A percentile compares a stretch with the other conserved stretches of the same genome.
Evolutionary conservation across 1,140 invertebrate species (phyloP).

Genomic region (Littorina saxatilis): DNA sequence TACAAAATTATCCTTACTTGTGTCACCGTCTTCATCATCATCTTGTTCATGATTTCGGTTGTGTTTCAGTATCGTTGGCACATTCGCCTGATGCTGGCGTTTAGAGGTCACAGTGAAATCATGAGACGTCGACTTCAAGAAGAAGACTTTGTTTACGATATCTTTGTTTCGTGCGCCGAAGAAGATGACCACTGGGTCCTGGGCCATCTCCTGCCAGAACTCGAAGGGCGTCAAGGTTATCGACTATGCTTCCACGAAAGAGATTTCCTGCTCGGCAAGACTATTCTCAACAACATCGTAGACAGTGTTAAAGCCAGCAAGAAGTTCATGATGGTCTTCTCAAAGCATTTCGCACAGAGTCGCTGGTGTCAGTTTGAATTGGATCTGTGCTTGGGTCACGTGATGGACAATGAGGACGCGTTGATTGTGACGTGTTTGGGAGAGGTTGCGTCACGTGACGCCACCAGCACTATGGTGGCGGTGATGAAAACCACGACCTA

Average conservation of each 20-base stretch:
- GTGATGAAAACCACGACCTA: constrained; percentile 39
- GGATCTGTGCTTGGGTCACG: constrained; percentile 64
- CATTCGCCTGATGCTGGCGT: constrained; percentile 31
- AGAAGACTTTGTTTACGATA: constrained; percentile 41
- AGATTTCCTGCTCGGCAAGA: constrained; percentile 58
- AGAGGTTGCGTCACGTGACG: constrained; percentile 29
- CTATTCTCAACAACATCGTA: constrained; percentile 59
- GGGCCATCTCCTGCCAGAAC: neutral
- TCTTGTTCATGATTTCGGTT: neutral
- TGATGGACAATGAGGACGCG: constrained; percentile 36
- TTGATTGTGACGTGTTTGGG: constrained; percentile 46
- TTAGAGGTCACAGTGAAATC: neutral
- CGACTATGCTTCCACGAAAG: constrained; percentile 63
- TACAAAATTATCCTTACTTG: neutral
- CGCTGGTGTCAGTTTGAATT: constrained; percentile 72
- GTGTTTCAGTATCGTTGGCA: constrained; percentile 16
- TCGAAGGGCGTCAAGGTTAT: constrained; percentile 9
- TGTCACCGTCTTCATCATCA: neutral
- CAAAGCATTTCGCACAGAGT: constrained; percentile 50
- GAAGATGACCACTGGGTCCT: constrained; percentile 6
- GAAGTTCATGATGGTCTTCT: too few species aligned
- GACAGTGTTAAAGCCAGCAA: too few species aligned
- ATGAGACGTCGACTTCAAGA: neutral
- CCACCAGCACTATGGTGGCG: constrained; percentile 35
- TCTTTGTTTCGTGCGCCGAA: constrained; percentile 39